Evolutionary conservation across 2,797 vertebrate genomes (phyloP), one percentile per base, ranked within the genome.

Genomic region (Valencia hispanica): DNA sequence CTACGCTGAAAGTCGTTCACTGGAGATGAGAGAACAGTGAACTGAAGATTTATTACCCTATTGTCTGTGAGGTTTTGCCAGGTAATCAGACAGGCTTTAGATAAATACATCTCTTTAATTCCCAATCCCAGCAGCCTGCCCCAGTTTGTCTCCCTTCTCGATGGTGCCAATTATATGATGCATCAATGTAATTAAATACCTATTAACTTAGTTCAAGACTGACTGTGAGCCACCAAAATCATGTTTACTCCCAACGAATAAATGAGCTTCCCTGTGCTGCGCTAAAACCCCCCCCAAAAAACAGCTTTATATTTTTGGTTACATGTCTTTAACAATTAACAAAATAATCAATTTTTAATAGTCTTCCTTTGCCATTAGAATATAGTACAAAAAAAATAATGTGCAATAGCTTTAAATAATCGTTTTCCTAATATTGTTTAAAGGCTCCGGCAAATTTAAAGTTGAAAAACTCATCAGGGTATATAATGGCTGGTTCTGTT

Each of bases 121-220:
- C 94, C 90, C 92, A 92, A 87, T 91, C 86, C 92, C 83, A 83
- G 84, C 83, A 72, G 86, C 89, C 84, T 92, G 88, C 83, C 90
- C 90, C 86, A 88, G 89, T 94, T 91, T 89, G 91, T 86, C 91
- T 93, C 81, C 84, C 80, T 91, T 86, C 91, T 87, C 79, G 55
- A 71, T 87, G 88, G 83, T 80, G 88, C 90, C 93, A 95, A 95
- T 95, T 94, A 94, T 87, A 90, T 89, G 91, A 94, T 94, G 93
- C 93, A 93, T 94, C 93, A 93, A 92, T 91, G 91, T 93, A 95
- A 94, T 95, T 94, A 95, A 94, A 94, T 92, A 94, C 89, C 94
- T 92, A 94, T 95, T 95, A 95, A 91, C 87, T 90, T 84, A 76
- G 85, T 92, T 92, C 81, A 89, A 87, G 89, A 88, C 85, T 83